Conservation (phyloP, 2,113 vertebrate species). For the Charina bottae region DNA sequence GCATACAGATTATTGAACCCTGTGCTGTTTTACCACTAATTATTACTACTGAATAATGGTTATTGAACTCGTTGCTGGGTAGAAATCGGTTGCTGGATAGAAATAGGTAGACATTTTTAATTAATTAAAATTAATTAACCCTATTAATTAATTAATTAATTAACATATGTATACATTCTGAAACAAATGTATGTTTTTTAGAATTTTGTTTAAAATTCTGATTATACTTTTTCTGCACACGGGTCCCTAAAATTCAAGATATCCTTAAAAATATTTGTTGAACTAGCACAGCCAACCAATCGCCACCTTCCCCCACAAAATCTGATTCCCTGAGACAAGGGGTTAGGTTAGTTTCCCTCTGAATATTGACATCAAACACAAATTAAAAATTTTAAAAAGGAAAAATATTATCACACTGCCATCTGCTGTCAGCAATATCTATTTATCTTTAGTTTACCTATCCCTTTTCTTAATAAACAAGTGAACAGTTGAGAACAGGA, state of each 20-base stretch:
- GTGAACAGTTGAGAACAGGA: background rate
- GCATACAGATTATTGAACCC: background rate
- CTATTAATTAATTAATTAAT: background rate
- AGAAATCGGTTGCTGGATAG: background rate
- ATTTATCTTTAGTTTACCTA: background rate
- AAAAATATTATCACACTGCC: slow-evolving; percentile 9
- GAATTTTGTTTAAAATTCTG: too few species aligned
- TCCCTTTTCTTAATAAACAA: background rate
- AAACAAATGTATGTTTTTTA: background rate
- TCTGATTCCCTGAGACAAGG: background rate
- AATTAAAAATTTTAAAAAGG: background rate
- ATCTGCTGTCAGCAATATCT: slow-evolving; percentile 1
- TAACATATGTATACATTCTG: background rate
- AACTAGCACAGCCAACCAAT: background rate
- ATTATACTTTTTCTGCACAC: background rate
- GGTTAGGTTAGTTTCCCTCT: background rate
- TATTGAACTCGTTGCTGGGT: too few species aligned
- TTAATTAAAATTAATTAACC: background rate
- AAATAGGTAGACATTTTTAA: background rate
- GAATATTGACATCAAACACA: background rate
- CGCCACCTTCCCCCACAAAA: background rate
- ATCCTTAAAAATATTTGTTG: background rate
- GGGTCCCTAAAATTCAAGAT: background rate
- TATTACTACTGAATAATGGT: background rate
- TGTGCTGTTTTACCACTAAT: background rate